These are phyloP conservation scores for Nasonia longicornis DNA, from an alignment of 1,140 invertebrate genomes.

Conservation along the genomic window DNA sequence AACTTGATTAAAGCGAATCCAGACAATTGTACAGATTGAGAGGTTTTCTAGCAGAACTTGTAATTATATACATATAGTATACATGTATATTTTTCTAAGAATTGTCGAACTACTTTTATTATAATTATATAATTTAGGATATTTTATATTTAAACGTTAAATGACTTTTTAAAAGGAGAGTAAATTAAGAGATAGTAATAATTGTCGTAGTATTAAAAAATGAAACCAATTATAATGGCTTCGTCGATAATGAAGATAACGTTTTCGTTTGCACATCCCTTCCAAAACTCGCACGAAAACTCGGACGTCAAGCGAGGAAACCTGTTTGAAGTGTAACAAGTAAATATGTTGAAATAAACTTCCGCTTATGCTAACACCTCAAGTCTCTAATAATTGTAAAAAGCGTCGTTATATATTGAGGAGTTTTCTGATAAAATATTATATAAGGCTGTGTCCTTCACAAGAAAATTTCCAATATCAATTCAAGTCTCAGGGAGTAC, in stretches of 20 bases:
- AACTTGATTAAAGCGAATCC: conserved; percentile 3
- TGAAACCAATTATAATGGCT: not conserved
- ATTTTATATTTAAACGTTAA: not conserved
- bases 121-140: not conserved
- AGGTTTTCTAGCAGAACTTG: too few relatives aligned
- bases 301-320: too few relatives aligned
- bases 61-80: not conserved
- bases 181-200: too few relatives aligned
- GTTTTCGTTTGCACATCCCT: conserved; percentile 7
- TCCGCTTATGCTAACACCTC: not conserved
- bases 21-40: not conserved
- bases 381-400: not conserved
- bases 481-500: too few relatives aligned
- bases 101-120: not conserved
- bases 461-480: too few relatives aligned
- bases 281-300: not conserved
- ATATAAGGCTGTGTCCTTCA: too few relatives aligned
- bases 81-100: not conserved
- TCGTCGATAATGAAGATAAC: not conserved
- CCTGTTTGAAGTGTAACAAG: too few relatives aligned
- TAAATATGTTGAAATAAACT: too few relatives aligned
- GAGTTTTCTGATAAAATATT: too few relatives aligned
- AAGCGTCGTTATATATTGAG: too few relatives aligned
- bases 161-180: too few relatives aligned
- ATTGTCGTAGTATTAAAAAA: too few relatives aligned